A percentile compares a stretch with the other conserved stretches of the same genome.
phyloP scores from a whole-genome alignment of 2,888 invertebrate genomes.

The Homarus gammarus region DNA sequence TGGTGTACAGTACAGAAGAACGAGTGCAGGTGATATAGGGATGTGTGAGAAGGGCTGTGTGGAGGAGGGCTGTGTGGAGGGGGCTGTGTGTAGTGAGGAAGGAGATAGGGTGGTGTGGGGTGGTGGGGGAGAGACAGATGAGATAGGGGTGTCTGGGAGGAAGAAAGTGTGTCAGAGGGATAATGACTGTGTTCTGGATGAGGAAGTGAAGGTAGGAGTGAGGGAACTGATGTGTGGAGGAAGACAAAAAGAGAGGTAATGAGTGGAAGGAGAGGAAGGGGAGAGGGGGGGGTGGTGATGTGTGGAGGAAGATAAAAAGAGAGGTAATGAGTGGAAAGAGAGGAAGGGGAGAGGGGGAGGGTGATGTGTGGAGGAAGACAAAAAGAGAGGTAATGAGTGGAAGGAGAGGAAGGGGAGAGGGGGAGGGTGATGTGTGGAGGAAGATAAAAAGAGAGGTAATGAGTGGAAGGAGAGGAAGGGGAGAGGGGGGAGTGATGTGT shows the following conservation, averaged over 20 bases:
- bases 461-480: too few species aligned
- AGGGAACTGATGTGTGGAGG: too few species aligned
- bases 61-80: neutral
- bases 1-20: too few species aligned
- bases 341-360: neutral
- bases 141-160: too few species aligned
- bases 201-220: neutral
- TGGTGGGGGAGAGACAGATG: neutral
- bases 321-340: neutral
- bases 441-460: too few species aligned
- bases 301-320: conserved; percentile 16
- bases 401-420: neutral
- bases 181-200: neutral
- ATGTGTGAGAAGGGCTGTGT: too few species aligned
- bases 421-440: neutral
- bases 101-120: neutral
- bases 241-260: neutral
- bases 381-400: neutral
- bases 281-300: neutral
- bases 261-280: neutral
- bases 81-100: neutral
- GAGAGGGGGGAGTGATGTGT: too few species aligned
- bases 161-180: neutral
- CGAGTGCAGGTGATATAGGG: too few species aligned
- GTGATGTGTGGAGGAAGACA: neutral